A percentile compares a stretch with the other conserved stretches of the same genome.
Evolutionary conservation across 2,888 invertebrate genomes (phyloP).

Genomic region (Drosophila algonquin): DNA sequence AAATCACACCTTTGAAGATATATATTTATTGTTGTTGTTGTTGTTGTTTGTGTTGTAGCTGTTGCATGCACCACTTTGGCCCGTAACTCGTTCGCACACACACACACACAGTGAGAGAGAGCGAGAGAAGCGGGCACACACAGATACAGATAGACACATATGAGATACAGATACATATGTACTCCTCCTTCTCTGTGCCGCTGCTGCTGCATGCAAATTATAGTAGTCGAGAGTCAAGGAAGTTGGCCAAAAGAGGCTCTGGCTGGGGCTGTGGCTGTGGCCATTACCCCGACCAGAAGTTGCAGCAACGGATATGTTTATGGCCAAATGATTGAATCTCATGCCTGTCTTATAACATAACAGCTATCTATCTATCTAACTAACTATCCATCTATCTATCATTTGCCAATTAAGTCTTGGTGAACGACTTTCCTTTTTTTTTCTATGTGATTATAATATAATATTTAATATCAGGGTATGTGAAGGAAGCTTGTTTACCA

Average conservation of each 20-base stretch:
- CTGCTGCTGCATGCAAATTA: slow-evolving; percentile 65
- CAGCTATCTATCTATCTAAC: not conserved
- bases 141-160: slow-evolving; percentile 26
- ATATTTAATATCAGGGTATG: not conserved
- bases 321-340: slow-evolving; percentile 57
- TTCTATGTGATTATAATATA: not conserved
- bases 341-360: slow-evolving; percentile 22
- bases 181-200: slow-evolving; percentile 67
- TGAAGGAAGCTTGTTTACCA: not conserved
- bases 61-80: slow-evolving; percentile 64
- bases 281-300: slow-evolving; percentile 54
- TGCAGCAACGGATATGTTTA: slow-evolving; percentile 61
- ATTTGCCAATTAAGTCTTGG: slow-evolving; percentile 23
- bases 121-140: slow-evolving; percentile 8
- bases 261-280: slow-evolving; percentile 27
- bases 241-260: slow-evolving; percentile 42
- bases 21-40: slow-evolving; percentile 66
- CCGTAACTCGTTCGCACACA: slow-evolving; percentile 69
- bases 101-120: slow-evolving; percentile 5
- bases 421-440: slow-evolving; percentile 37
- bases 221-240: slow-evolving; percentile 63
- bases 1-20: slow-evolving; percentile 75
- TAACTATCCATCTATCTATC: slow-evolving; percentile 5
- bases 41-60: slow-evolving; percentile 45
- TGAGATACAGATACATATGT: slow-evolving; percentile 26